These are phyloP conservation scores for Premnoplex brunnescens DNA, from an alignment of 2,797 vertebrate genomes.

Conservation along the genomic window DNA sequence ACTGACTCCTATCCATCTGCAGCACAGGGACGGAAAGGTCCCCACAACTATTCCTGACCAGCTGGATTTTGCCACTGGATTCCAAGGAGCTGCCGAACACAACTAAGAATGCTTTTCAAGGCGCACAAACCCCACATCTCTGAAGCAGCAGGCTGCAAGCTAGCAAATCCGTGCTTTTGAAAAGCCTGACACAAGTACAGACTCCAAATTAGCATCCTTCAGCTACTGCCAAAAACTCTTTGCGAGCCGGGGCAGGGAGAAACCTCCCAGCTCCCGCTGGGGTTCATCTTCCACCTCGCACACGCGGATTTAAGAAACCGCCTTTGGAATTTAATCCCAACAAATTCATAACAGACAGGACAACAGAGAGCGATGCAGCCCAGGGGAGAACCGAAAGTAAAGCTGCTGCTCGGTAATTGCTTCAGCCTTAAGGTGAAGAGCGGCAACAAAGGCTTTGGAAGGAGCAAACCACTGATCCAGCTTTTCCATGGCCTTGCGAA, in stretches of 20 bases:
- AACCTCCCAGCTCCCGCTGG: background rate
- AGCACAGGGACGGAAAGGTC: fast-evolving
- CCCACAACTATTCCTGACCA: background rate
- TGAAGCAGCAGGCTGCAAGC: background rate
- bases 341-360: background rate
- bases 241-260: background rate
- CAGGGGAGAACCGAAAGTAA: constrained; percentile 1
- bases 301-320: background rate
- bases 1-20: fast-evolving
- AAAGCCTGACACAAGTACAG: background rate
- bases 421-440: background rate
- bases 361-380: background rate
- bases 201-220: background rate
- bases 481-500: background rate
- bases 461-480: background rate
- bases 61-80: background rate
- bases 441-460: background rate
- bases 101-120: fast-evolving
- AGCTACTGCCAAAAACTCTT: background rate
- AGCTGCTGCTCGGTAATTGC: background rate
- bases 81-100: background rate
- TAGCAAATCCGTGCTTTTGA: background rate
- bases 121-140: background rate
- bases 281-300: background rate
- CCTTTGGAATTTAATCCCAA: background rate